These are phyloP conservation scores for Circaetus gallicus DNA, from an alignment of 2,113 vertebrate species.

Conservation along the genomic window DNA sequence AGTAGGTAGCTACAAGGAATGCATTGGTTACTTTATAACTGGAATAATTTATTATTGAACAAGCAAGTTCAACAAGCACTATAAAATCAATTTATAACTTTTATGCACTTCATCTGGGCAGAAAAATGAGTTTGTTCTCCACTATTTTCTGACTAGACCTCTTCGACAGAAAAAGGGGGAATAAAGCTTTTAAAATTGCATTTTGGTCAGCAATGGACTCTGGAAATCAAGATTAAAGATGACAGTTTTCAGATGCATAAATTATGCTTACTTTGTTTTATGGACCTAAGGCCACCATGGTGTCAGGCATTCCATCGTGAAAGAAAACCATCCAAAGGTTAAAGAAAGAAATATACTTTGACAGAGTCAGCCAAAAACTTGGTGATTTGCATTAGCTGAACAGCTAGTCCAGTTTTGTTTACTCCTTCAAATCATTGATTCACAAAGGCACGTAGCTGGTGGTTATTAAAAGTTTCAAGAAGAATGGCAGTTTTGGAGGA, in stretches of 20 bases:
- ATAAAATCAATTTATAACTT: slow-evolving; percentile 65
- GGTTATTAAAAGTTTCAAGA: slow-evolving; percentile 9
- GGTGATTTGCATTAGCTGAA: not conserved
- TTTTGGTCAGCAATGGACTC: slow-evolving; percentile 36
- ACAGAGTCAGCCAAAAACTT: not conserved
- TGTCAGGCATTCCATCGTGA: not conserved
- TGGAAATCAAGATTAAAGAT: slow-evolving; percentile 54
- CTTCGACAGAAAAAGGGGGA: not conserved
- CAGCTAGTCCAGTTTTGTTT: slow-evolving; percentile 22
- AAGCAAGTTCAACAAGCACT: slow-evolving; percentile 59
- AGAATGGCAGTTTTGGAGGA: not conserved
- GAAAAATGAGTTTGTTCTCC: slow-evolving; percentile 55
- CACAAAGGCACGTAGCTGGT: not conserved
- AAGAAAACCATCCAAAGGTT: slow-evolving; percentile 30
- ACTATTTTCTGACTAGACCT: slow-evolving; percentile 36
- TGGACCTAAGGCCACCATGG: not conserved
- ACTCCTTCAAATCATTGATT: not conserved
- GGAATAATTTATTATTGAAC: slow-evolving; percentile 62
- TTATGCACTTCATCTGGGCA: slow-evolving; percentile 49
- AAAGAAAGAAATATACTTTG: not conserved
- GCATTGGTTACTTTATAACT: slow-evolving; percentile 36
- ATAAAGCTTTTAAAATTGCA: slow-evolving; percentile 53
- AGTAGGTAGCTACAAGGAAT: slow-evolving; percentile 18
- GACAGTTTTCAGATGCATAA: slow-evolving; percentile 49
- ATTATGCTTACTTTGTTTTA: slow-evolving; percentile 43